These are phyloP conservation scores for Cercocebus atys DNA, from an alignment of 2,113 vertebrate species.

Conservation along the genomic window DNA sequence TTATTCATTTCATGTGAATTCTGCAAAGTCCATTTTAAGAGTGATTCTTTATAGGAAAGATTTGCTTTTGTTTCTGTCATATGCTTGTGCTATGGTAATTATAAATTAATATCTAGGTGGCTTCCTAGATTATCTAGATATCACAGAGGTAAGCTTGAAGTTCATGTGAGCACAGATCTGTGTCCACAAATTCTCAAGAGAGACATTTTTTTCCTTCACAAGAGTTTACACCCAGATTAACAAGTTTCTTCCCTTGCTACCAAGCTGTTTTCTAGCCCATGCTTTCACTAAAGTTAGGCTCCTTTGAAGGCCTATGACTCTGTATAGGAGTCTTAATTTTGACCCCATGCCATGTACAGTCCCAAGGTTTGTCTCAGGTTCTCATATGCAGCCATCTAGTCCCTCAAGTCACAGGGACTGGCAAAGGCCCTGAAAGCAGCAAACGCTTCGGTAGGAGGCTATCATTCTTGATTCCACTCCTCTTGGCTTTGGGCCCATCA, in stretches of 20 bases:
- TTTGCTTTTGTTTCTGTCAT: slow-evolving; percentile 1
- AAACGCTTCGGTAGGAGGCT: neutral
- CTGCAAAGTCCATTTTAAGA: neutral
- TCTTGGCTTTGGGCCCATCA: neutral
- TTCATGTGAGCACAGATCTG: neutral
- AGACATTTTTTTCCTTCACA: neutral
- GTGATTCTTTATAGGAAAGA: neutral
- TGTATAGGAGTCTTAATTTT: neutral
- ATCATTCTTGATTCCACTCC: neutral
- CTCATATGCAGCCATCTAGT: neutral
- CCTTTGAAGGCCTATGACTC: neutral
- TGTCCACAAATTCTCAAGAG: slow-evolving; percentile 1
- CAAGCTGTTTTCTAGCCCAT: neutral
- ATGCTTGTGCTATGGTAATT: neutral
- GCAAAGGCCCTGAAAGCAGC: neutral
- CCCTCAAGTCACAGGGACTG: neutral
- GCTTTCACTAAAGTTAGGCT: neutral
- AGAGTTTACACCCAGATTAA: neutral
- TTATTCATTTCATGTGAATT: neutral
- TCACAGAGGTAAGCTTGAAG: neutral
- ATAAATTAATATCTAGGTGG: neutral
- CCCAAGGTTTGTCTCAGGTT: neutral
- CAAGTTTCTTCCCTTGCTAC: neutral
- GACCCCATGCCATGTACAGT: neutral
- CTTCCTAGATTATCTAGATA: neutral